Evolutionary conservation across 2,888 invertebrate genomes (phyloP).

Genomic region (Noctua fimbriata): DNA sequence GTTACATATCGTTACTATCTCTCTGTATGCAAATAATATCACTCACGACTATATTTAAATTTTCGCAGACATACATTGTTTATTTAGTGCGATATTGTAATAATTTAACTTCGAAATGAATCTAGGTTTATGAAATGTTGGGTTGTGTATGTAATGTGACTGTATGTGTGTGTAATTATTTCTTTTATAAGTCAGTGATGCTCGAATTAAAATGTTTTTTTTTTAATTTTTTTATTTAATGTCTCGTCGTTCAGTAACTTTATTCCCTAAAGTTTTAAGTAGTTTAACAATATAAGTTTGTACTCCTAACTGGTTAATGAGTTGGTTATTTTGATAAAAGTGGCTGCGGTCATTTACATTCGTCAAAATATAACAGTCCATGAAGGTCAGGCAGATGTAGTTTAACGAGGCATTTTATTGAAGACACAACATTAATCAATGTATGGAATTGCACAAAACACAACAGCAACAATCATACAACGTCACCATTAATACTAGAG

Average conservation of each 20-base stretch:
- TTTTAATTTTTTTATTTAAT: neutral
- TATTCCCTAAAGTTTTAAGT: neutral
- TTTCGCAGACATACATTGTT: slow-evolving; percentile 14
- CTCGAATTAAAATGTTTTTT: too few species aligned
- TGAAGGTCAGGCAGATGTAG: neutral
- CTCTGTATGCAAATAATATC: slow-evolving; percentile 22
- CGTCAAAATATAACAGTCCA: neutral
- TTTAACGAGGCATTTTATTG: neutral
- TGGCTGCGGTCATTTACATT: too few species aligned
- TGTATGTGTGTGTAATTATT: too few species aligned
- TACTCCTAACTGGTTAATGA: neutral
- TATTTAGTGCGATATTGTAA: neutral
- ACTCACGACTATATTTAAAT: slow-evolving; percentile 25
- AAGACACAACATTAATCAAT: neutral
- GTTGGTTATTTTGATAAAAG: neutral
- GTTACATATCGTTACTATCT: slow-evolving; percentile 21
- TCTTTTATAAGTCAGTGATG: too few species aligned
- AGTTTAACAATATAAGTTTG: neutral
- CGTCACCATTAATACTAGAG: neutral
- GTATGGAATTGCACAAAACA: neutral
- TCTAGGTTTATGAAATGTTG: slow-evolving; percentile 5
- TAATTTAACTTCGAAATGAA: slow-evolving; percentile 34
- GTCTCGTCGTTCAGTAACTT: neutral
- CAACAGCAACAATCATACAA: neutral
- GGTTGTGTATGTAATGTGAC: too few species aligned